phyloP scores from a whole-genome alignment of 2,797 vertebrate genomes.

The Rhabdomys pumilio region DNA sequence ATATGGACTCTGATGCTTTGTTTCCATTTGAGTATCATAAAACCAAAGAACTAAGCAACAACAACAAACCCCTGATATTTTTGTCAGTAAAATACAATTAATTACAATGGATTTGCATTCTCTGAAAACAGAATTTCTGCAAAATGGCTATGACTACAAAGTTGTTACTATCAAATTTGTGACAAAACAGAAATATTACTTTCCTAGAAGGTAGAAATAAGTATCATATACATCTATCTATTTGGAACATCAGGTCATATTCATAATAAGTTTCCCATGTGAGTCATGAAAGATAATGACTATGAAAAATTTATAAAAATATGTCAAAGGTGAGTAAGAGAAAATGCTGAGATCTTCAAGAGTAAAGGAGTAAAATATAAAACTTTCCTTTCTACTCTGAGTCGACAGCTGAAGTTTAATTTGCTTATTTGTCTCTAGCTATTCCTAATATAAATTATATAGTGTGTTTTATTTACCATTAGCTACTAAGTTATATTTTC shows the following conservation, averaged over 20 bases:
- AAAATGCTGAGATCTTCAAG: background rate
- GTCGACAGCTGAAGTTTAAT: background rate
- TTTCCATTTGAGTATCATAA: background rate
- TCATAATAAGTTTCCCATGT: background rate
- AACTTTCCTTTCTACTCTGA: background rate
- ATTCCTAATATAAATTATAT: background rate
- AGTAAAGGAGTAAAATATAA: background rate
- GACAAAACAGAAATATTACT: background rate
- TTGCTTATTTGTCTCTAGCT: background rate
- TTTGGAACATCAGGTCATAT: background rate
- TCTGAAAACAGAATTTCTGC: background rate
- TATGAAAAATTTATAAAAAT: background rate
- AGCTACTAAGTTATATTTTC: slow-evolving; percentile 11
- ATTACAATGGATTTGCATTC: background rate
- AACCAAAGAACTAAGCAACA: background rate
- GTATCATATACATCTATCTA: background rate
- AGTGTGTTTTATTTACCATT: background rate
- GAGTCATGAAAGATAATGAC: background rate
- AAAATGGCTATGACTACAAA: background rate
- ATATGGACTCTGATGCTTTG: background rate
- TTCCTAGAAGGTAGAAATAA: background rate
- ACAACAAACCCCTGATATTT: no score
- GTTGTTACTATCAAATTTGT: background rate
- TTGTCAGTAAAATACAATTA: background rate
- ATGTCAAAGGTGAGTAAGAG: background rate